phyloP scores from a whole-genome alignment of 2,888 invertebrate genomes.

The Limnephilus rhombicus region DNA sequence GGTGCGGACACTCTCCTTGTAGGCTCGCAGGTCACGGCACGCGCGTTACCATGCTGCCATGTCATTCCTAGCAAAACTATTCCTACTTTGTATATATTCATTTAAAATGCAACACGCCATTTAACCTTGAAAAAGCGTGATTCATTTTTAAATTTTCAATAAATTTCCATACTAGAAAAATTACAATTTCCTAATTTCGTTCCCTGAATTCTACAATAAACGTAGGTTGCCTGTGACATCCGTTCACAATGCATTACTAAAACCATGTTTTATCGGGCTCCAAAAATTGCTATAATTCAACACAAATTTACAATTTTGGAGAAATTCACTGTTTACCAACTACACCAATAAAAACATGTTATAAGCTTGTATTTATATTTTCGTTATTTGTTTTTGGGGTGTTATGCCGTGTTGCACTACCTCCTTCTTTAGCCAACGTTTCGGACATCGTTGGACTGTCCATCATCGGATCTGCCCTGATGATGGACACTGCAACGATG shows the following conservation, averaged over 20 bases:
- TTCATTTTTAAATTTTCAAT: background rate
- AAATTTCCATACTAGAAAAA: background rate
- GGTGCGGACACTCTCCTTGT: slow-evolving; percentile 21
- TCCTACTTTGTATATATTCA: background rate
- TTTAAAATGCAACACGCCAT: background rate
- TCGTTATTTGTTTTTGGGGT: too few relatives aligned
- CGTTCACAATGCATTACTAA: background rate
- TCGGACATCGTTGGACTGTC: too few relatives aligned
- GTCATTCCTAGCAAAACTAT: background rate
- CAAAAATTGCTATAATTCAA: too few relatives aligned
- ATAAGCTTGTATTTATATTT: too few relatives aligned
- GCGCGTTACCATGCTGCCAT: slow-evolving; percentile 7
- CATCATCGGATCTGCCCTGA: too few relatives aligned
- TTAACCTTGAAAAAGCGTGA: background rate
- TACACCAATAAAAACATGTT: too few relatives aligned
- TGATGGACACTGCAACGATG: too few relatives aligned
- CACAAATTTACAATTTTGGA: too few relatives aligned
- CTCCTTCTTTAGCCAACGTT: too few relatives aligned
- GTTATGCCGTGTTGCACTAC: too few relatives aligned
- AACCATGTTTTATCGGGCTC: background rate
- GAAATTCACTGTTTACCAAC: background rate
- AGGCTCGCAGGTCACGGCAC: slow-evolving; percentile 40
- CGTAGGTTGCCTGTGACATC: background rate
- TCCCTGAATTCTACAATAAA: background rate
- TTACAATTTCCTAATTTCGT: background rate